Conservation (phyloP, 2,888 invertebrate species). For the Euplagia quadripunctaria region DNA sequence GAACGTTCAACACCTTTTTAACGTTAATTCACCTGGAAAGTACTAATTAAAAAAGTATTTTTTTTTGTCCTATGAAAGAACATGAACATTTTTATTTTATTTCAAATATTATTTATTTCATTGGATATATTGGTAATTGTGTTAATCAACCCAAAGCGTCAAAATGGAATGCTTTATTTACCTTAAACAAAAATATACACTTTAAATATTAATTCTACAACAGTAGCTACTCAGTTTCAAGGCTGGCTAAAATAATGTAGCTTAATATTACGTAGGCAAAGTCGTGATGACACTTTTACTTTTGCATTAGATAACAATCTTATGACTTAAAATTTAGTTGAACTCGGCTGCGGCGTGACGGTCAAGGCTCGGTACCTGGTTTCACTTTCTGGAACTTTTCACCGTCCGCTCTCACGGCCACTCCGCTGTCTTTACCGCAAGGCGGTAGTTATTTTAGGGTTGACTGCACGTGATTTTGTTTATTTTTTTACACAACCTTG, state of each 20-base stretch:
- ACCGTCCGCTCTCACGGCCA: slow-evolving; percentile 73
- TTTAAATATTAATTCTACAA: neutral
- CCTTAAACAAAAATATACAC: neutral
- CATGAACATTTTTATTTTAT: no score
- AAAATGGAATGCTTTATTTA: neutral
- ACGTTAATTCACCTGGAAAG: no score
- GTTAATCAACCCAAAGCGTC: no score
- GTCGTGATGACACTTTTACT: slow-evolving; percentile 45
- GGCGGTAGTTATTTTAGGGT: slow-evolving; percentile 14
- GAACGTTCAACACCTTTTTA: no score
- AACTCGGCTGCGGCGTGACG: slow-evolving; percentile 69
- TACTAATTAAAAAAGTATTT: no score
- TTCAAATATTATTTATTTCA: no score
- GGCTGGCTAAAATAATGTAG: neutral
- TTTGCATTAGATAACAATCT: slow-evolving; percentile 44
- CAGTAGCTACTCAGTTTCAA: neutral
- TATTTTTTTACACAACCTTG: neutral
- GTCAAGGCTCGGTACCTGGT: slow-evolving; percentile 80
- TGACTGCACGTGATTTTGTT: neutral
- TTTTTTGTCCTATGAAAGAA: no score
- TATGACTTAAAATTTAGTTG: slow-evolving; percentile 34
- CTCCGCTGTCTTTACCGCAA: slow-evolving; percentile 31
- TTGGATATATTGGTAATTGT: no score
- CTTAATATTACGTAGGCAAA: neutral
- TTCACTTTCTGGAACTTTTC: slow-evolving; percentile 85